phyloP scores from a whole-genome alignment of 2,113 vertebrate genomes.

The Hoplias malabaricus region DNA sequence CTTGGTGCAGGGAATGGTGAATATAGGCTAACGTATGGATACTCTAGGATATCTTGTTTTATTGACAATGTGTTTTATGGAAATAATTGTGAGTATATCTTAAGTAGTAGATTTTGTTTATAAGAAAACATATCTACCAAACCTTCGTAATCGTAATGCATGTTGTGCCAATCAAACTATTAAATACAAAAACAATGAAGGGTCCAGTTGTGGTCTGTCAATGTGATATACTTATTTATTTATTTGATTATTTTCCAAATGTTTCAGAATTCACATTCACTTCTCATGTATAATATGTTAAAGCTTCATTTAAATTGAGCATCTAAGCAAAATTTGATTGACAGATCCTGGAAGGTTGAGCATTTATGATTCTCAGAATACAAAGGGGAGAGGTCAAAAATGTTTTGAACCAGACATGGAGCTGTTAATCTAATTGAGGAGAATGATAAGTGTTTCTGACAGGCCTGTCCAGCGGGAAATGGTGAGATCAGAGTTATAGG shows the following conservation, averaged over 20 bases:
- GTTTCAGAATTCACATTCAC: neutral
- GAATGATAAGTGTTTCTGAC: slow-evolving; percentile 43
- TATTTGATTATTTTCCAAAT: neutral
- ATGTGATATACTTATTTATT: too few relatives aligned
- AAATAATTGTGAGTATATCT: too few relatives aligned
- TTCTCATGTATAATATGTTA: neutral
- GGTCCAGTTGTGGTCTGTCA: too few relatives aligned
- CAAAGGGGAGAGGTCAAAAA: slow-evolving; percentile 12
- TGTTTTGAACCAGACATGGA: slow-evolving; percentile 34
- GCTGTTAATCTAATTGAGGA: slow-evolving; percentile 26
- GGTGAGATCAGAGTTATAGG: slow-evolving; percentile 8
- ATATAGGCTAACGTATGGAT: too few relatives aligned
- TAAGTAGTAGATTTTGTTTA: too few relatives aligned
- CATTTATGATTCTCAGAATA: neutral
- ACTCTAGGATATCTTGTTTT: too few relatives aligned
- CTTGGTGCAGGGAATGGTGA: too few relatives aligned
- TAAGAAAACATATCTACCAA: too few relatives aligned
- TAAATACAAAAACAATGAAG: too few relatives aligned
- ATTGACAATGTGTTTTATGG: too few relatives aligned
- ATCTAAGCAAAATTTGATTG: neutral
- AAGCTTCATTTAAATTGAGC: neutral
- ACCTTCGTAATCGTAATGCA: too few relatives aligned
- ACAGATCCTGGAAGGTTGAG: neutral
- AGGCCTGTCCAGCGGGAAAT: slow-evolving; percentile 28
- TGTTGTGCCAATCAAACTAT: too few relatives aligned